phyloP scores from a whole-genome alignment of 2,113 vertebrate species.

The Coracopsis vasa region DNA sequence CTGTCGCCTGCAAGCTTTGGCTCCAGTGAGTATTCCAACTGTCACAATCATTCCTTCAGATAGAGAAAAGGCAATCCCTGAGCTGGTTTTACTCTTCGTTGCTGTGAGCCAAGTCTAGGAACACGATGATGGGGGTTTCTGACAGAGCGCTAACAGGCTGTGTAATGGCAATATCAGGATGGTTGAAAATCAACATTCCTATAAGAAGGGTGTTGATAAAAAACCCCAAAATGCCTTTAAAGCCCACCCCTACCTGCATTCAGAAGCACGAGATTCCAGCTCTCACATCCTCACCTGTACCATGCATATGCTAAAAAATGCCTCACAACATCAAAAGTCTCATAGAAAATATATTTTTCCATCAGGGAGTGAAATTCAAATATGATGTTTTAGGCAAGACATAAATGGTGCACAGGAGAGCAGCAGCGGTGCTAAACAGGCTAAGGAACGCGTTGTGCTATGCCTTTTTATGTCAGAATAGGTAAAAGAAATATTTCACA shows the following conservation, averaged over 20 bases:
- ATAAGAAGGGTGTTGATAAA: neutral
- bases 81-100: neutral
- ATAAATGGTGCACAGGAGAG: neutral
- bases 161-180: neutral
- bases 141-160: fast-evolving
- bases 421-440: neutral
- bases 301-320: fast-evolving
- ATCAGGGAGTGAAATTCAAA: neutral
- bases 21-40: neutral
- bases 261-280: neutral
- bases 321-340: neutral
- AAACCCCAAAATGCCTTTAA: neutral
- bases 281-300: neutral
- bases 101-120: neutral
- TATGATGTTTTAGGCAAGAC: neutral
- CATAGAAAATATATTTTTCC: neutral
- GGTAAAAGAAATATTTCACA: neutral
- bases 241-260: neutral
- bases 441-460: neutral
- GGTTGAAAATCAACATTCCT: neutral
- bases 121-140: neutral
- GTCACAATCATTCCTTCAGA: neutral
- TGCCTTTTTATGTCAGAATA: neutral
- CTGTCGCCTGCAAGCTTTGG: neutral
- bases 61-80: neutral